Conservation (phyloP, 2,113 vertebrate species). For the Felis catus region DNA sequence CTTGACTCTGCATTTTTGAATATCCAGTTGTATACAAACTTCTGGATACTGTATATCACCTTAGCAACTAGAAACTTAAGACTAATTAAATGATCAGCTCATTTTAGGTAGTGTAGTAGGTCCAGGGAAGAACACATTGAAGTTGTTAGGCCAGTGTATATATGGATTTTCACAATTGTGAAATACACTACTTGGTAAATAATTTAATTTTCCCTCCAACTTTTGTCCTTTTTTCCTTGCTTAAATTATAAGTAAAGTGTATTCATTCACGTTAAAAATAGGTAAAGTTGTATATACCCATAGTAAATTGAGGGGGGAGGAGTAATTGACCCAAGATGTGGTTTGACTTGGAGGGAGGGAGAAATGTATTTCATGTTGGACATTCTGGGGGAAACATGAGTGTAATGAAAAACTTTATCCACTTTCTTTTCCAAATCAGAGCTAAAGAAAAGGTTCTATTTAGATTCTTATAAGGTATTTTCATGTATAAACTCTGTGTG, state of each 20-base stretch:
- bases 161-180: background rate
- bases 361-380: background rate
- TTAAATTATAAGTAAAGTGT: background rate
- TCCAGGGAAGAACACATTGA: background rate
- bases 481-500: background rate
- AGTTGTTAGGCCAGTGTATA: background rate
- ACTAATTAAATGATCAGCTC: background rate
- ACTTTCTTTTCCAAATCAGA: background rate
- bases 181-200: background rate
- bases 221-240: background rate
- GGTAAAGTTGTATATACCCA: background rate
- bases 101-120: background rate
- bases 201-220: background rate
- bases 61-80: background rate
- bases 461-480: background rate
- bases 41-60: background rate
- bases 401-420: background rate
- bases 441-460: background rate
- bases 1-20: background rate
- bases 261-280: background rate
- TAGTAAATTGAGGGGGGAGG: background rate
- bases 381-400: background rate
- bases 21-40: background rate
- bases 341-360: background rate
- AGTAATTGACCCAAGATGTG: background rate